These are phyloP conservation scores for Sternarchorhynchus goeldii DNA, from an alignment of 2,797 vertebrate genomes.

Conservation along the genomic window DNA sequence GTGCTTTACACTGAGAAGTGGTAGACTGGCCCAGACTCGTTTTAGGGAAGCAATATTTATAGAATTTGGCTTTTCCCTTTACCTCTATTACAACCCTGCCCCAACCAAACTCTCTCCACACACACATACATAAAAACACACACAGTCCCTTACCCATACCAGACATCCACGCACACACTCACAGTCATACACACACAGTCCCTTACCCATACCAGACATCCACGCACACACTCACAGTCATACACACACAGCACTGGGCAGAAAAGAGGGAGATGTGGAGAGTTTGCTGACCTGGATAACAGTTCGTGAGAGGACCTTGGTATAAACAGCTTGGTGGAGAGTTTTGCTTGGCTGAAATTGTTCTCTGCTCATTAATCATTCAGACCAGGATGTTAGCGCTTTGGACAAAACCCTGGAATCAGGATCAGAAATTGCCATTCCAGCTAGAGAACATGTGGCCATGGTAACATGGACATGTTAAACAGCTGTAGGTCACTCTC, in stretches of 20 bases:
- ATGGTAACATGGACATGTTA: slow-evolving; percentile 32
- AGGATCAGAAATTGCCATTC: slow-evolving; percentile 22
- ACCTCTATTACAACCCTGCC: slow-evolving; percentile 18
- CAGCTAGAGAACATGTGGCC: not conserved
- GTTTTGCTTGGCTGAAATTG: slow-evolving; percentile 51
- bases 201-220: slow-evolving; percentile 27
- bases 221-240: slow-evolving; percentile 5
- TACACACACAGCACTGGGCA: slow-evolving; percentile 38
- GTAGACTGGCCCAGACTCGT: not conserved
- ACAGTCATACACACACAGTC: slow-evolving; percentile 35
- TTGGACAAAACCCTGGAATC: slow-evolving; percentile 30
- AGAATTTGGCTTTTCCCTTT: slow-evolving; percentile 41
- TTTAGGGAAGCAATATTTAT: slow-evolving; percentile 46
- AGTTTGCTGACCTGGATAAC: slow-evolving; percentile 56
- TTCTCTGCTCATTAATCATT: slow-evolving; percentile 58
- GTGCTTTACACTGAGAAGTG: slow-evolving; percentile 16
- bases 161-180: slow-evolving; percentile 18
- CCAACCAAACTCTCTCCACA: too few relatives aligned
- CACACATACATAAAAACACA: slow-evolving; percentile 21
- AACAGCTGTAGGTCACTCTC: slow-evolving; percentile 25
- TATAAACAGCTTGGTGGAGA: slow-evolving; percentile 53
- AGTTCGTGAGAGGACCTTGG: slow-evolving; percentile 37
- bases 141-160: slow-evolving; percentile 31
- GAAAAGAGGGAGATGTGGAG: slow-evolving; percentile 47
- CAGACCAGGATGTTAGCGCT: slow-evolving; percentile 34